Percentiles rank a stretch among this genome's conserved stretches.
These are phyloP conservation scores for Tympanuchus pallidicinctus DNA, from an alignment of 2,113 vertebrate genomes.

Conservation along the genomic window DNA sequence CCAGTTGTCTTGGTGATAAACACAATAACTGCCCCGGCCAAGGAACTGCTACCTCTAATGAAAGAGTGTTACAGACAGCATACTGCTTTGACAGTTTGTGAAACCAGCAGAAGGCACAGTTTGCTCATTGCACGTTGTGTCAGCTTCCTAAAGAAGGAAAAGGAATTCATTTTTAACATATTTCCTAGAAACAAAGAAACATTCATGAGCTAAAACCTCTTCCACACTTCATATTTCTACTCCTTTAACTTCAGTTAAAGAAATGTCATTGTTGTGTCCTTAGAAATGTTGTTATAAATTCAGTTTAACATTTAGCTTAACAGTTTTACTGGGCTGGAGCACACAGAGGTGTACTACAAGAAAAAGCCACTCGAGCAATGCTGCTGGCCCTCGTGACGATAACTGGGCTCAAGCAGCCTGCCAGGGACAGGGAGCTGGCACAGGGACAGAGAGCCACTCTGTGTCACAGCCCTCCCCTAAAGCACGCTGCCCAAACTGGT, in stretches of 20 bases:
- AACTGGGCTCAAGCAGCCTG: neutral
- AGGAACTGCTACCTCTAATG: neutral
- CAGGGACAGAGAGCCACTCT: neutral
- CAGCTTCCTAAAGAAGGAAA: too few species aligned
- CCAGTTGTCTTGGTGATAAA: neutral
- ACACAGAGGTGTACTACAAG: neutral
- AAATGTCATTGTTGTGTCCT: neutral
- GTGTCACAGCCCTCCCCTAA: neutral
- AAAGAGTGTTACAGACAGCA: neutral
- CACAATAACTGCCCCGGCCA: fast-evolving
- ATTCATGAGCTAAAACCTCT: neutral
- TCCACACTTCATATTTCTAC: neutral
- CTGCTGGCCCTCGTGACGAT: neutral
- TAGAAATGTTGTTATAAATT: neutral
- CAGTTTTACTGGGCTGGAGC: neutral
- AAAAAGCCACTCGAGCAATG: neutral
- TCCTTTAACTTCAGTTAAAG: neutral
- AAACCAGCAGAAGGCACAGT: neutral
- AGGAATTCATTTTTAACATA: neutral
- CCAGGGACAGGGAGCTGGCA: neutral
- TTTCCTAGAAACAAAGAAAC: neutral
- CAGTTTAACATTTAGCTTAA: neutral
- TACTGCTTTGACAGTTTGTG: neutral
- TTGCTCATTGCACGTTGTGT: neutral
- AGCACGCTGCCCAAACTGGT: neutral